Conservation (phyloP, 2,888 invertebrate species). For the Nemurella pictetii region DNA sequence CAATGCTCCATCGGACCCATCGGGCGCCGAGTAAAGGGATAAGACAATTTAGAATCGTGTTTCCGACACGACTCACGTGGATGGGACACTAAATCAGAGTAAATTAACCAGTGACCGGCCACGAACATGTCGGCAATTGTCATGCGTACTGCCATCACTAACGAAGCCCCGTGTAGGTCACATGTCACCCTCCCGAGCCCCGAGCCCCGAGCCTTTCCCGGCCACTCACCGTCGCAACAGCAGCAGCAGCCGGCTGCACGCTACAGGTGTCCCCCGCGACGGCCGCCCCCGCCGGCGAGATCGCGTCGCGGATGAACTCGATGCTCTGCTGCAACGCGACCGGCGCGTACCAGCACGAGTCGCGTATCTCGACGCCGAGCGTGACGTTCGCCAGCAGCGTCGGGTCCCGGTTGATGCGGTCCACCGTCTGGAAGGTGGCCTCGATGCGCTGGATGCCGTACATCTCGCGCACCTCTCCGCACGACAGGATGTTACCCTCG, state of each 20-base stretch:
- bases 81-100: too few species aligned
- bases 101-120: too few species aligned
- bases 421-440: conserved; percentile 64
- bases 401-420: conserved; percentile 64
- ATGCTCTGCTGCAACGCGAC: conserved; percentile 78
- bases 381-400: conserved; percentile 60
- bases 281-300: conserved; percentile 50
- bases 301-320: conserved; percentile 71
- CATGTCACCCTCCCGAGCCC: too few species aligned
- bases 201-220: too few species aligned
- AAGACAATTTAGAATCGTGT: too few species aligned
- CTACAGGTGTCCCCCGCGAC: conserved; percentile 42
- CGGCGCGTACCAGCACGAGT: conserved; percentile 82
- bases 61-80: too few species aligned
- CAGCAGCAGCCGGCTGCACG: conserved; percentile 11
- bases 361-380: conserved; percentile 72
- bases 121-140: too few species aligned
- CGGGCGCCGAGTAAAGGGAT: too few species aligned
- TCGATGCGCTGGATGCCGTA: conserved; percentile 76
- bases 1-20: too few species aligned
- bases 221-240: background rate
- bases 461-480: conserved; percentile 64
- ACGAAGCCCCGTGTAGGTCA: too few species aligned
- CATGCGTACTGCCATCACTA: too few species aligned
- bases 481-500: conserved; percentile 50